phyloP scores from a whole-genome alignment of 2,797 vertebrate species.

The Enteromius afrohamiltoni region DNA sequence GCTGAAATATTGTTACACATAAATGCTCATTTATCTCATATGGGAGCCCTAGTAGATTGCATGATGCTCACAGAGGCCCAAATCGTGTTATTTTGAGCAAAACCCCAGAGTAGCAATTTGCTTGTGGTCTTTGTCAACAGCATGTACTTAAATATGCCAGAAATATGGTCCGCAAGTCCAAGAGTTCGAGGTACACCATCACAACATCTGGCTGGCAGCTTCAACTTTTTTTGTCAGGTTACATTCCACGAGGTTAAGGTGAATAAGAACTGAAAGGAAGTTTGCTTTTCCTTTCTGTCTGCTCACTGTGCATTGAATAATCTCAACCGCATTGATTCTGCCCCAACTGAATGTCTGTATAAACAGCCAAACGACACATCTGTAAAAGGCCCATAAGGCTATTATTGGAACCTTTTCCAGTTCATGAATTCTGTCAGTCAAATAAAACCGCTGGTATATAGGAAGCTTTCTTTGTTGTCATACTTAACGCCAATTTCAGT shows the following conservation, averaged over 20 bases:
- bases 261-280: conserved; percentile 18
- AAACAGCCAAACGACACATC: conserved; percentile 26
- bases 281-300: conserved; percentile 30
- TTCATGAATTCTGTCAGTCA: conserved; percentile 36
- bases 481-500: neutral
- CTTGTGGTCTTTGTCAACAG: conserved; percentile 64
- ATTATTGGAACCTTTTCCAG: conserved; percentile 36
- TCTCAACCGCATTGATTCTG: neutral
- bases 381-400: conserved; percentile 25
- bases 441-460: conserved; percentile 18
- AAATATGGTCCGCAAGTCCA: conserved; percentile 57
- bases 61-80: conserved; percentile 39
- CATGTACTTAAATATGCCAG: conserved; percentile 61
- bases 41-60: conserved; percentile 34
- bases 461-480: conserved; percentile 33
- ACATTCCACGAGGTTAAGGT: conserved; percentile 31
- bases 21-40: conserved; percentile 8
- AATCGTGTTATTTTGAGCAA: conserved; percentile 73
- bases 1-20: conserved; percentile 1
- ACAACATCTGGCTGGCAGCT: conserved; percentile 51
- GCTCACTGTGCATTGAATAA: conserved; percentile 11
- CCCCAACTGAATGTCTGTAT: conserved; percentile 24
- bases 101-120: conserved; percentile 73
- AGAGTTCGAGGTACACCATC: conserved; percentile 37
- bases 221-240: conserved; percentile 29